phyloP scores from a whole-genome alignment of 2,888 invertebrate species.

The Listrodromus nycthemerus region DNA sequence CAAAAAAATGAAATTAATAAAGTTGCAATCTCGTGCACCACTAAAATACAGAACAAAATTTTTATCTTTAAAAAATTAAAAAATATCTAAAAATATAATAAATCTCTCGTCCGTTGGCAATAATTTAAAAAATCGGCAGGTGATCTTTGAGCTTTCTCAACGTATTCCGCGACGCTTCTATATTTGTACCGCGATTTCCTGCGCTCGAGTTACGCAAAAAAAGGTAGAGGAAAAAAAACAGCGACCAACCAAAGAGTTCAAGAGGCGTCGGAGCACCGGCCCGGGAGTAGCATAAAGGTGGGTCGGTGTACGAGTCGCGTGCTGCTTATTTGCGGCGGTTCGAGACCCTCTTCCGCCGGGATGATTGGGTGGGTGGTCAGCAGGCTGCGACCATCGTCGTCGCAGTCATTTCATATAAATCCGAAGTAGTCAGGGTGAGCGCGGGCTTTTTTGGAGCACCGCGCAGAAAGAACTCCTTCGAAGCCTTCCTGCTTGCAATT shows the following conservation, averaged over 20 bases:
- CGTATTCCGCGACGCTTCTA: constrained; percentile 8
- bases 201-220: constrained; percentile 56
- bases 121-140: constrained; percentile 42
- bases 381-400: constrained; percentile 23
- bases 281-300: not conserved
- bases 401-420: not conserved
- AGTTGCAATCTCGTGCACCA: not conserved
- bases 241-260: constrained; percentile 39
- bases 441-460: not conserved
- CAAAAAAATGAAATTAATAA: not conserved
- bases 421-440: not conserved
- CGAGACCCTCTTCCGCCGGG: constrained; percentile 17
- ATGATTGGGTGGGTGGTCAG: constrained; percentile 37
- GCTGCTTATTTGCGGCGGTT: constrained; percentile 31
- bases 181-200: constrained; percentile 57
- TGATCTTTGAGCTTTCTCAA: constrained; percentile 27
- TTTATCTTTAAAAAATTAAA: not conserved
- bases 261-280: constrained; percentile 53
- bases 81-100: not conserved
- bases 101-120: not conserved
- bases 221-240: constrained; percentile 2
- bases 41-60: not conserved
- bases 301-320: constrained; percentile 40
- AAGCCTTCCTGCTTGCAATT: constrained; percentile 33
- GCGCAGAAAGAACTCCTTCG: constrained; percentile 34